Evolutionary conservation across 2,888 invertebrate genomes (phyloP).

Genomic region (Phymatocera aterrima): DNA sequence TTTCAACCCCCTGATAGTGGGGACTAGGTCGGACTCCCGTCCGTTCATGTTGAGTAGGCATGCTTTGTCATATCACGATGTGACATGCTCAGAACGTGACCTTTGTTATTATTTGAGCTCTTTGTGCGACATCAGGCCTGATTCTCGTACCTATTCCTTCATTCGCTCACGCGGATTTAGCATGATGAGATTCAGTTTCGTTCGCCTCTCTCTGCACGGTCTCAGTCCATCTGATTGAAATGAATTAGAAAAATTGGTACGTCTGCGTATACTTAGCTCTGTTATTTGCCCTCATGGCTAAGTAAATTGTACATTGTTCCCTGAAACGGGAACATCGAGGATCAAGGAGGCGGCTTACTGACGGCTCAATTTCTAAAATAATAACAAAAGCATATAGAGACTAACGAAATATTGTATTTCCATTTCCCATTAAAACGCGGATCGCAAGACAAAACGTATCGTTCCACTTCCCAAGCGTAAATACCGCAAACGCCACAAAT

Average conservation of each 20-base stretch:
- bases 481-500: slow-evolving; percentile 41
- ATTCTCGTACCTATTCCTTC: too few relatives aligned
- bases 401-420: slow-evolving; percentile 44
- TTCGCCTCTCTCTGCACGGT: too few relatives aligned
- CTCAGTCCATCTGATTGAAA: too few relatives aligned
- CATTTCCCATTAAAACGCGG: slow-evolving; percentile 43
- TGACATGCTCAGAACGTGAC: slow-evolving; percentile 35
- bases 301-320: background rate
- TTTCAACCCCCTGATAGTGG: background rate
- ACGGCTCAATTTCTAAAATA: slow-evolving; percentile 35
- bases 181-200: too few relatives aligned
- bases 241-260: too few relatives aligned
- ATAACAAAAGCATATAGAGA: slow-evolving; percentile 25
- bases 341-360: background rate
- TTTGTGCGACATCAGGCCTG: background rate
- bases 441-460: slow-evolving; percentile 32
- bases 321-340: background rate
- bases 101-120: slow-evolving; percentile 10
- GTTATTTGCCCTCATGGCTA: background rate
- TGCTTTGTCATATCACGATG: slow-evolving; percentile 21
- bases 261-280: too few relatives aligned
- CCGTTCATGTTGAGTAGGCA: background rate
- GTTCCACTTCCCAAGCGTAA: slow-evolving; percentile 31
- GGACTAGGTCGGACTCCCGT: background rate
- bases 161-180: too few relatives aligned